Percentiles rank a stretch among this genome's conserved stretches.
Conservation (phyloP, 2,888 invertebrate genomes). For the Leptinotarsa tumamoca region DNA sequence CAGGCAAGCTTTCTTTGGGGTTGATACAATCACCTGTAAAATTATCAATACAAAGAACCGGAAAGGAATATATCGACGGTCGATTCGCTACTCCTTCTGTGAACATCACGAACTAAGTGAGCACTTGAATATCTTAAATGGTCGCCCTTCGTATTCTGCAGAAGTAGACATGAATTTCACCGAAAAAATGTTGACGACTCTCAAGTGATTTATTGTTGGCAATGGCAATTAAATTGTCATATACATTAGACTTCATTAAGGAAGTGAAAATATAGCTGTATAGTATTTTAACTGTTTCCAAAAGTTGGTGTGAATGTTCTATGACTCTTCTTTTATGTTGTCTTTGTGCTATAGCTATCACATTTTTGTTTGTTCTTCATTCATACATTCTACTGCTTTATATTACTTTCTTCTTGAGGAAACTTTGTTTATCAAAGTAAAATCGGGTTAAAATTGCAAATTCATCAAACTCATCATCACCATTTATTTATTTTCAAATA, state of each 20-base stretch:
- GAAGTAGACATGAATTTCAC: slow-evolving; percentile 7
- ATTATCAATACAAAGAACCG: neutral
- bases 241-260: neutral
- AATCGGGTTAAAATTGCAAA: too few relatives aligned
- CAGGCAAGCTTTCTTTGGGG: slow-evolving; percentile 13
- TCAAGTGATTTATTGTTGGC: neutral
- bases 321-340: neutral
- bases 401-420: too few relatives aligned
- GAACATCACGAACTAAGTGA: neutral
- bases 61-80: neutral
- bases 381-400: too few relatives aligned
- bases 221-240: neutral
- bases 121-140: slow-evolving; percentile 1
- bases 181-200: slow-evolving; percentile 1
- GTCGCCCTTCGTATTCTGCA: too few relatives aligned
- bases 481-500: too few relatives aligned
- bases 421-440: too few relatives aligned
- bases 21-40: slow-evolving; percentile 1
- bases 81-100: neutral
- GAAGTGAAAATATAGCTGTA: neutral
- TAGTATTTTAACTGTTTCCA: neutral
- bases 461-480: too few relatives aligned
- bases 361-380: neutral
- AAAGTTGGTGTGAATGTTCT: neutral
- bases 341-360: neutral